Conservation (phyloP, 2,888 invertebrate genomes). For the Metallyticus violacea region DNA sequence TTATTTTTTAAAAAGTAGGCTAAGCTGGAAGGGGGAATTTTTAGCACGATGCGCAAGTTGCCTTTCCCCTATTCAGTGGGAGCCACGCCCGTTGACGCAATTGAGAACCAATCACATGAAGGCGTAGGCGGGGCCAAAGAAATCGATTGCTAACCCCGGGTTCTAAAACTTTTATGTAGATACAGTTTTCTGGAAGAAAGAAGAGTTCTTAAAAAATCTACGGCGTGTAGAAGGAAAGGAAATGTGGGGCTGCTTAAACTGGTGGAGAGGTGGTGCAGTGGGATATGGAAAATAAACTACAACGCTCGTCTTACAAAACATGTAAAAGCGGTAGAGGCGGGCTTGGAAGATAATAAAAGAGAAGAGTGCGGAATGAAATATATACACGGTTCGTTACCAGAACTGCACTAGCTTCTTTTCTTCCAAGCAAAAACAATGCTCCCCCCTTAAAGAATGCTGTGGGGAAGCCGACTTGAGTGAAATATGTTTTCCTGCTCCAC, state of each 20-base stretch:
- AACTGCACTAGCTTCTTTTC: neutral
- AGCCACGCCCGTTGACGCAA: neutral
- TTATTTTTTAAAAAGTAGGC: neutral
- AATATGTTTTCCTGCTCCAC: neutral
- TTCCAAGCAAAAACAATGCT: neutral
- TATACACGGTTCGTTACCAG: neutral
- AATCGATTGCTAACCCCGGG: neutral
- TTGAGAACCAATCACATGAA: neutral
- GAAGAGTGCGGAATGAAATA: neutral
- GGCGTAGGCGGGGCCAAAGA: neutral
- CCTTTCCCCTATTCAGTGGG: neutral
- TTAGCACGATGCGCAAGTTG: neutral
- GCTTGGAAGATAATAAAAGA: neutral
- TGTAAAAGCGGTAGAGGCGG: neutral
- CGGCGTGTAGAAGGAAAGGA: neutral
- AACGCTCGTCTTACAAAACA: neutral
- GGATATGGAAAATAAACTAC: neutral
- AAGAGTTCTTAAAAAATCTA: neutral
- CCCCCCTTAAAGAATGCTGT: neutral
- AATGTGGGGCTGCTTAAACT: neutral
- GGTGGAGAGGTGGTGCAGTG: no score
- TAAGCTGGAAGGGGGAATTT: neutral
- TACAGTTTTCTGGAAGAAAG: neutral
- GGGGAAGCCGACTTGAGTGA: neutral
- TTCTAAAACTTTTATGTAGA: neutral